Evolutionary conservation across 2,113 vertebrate genomes (phyloP).

Genomic region (Acanthochromis polyacanthus): DNA sequence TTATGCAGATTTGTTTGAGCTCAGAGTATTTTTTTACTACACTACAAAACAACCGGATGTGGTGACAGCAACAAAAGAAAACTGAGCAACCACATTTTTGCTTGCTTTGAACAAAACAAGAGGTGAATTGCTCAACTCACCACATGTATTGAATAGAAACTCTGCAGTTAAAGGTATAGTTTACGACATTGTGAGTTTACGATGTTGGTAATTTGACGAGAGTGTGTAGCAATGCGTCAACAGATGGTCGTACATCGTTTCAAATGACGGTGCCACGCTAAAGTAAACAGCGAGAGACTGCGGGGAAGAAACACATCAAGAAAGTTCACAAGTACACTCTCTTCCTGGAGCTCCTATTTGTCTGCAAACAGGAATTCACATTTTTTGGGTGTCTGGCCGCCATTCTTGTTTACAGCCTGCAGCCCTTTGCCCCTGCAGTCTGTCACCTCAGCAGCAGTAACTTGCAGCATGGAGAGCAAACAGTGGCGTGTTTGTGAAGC

Average conservation of each 20-base stretch:
- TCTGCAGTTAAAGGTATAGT: not conserved
- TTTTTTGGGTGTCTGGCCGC: slow-evolving; percentile 28
- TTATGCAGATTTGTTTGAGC: not conserved
- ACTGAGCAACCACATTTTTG: slow-evolving; percentile 5
- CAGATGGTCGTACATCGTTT: not conserved
- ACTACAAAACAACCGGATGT: slow-evolving; percentile 10
- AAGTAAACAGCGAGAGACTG: not conserved
- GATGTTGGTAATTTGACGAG: not conserved
- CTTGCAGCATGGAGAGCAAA: slow-evolving; percentile 49
- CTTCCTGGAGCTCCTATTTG: slow-evolving; percentile 24
- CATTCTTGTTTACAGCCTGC: slow-evolving; percentile 25
- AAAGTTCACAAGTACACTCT: slow-evolving; percentile 30
- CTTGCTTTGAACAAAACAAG: not conserved
- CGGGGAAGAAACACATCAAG: not conserved
- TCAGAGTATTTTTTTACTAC: too few species aligned
- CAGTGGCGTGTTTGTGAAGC: slow-evolving; percentile 62
- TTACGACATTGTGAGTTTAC: not conserved
- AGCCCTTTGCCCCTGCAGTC: slow-evolving; percentile 18
- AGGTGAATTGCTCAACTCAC: not conserved
- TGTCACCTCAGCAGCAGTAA: slow-evolving; percentile 48
- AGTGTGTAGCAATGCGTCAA: not conserved
- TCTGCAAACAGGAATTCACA: slow-evolving; percentile 51
- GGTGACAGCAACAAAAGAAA: not conserved
- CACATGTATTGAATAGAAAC: not conserved
- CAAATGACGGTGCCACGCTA: not conserved